phyloP scores from a whole-genome alignment of 2,797 vertebrate genomes.

The Hemitrygon akajei region DNA sequence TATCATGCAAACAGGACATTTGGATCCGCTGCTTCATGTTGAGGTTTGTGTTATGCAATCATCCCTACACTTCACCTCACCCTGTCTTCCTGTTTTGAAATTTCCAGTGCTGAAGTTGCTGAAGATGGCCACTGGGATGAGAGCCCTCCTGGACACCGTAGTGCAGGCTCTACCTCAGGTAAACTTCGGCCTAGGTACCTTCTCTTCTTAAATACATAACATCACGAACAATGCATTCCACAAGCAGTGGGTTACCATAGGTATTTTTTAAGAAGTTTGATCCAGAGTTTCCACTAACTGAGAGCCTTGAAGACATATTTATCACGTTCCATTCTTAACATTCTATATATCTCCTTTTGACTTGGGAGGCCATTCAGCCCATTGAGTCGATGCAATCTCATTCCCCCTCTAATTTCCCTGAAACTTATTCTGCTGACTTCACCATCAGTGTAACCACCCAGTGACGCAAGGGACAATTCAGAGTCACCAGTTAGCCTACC shows the following conservation, averaged over 20 bases:
- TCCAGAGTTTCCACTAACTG: background rate
- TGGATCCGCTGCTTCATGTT: too few relatives aligned
- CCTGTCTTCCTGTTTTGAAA: conserved; percentile 35
- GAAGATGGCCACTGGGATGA: conserved; percentile 87
- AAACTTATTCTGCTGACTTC: too few relatives aligned
- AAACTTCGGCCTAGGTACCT: conserved; percentile 40
- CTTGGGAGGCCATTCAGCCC: too few relatives aligned
- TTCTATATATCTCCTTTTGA: too few relatives aligned
- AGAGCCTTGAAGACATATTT: background rate
- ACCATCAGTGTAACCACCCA: too few relatives aligned
- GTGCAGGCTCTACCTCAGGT: conserved; percentile 93
- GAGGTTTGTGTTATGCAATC: background rate
- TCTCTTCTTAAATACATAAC: background rate
- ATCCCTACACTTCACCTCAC: background rate
- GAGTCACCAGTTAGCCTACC: too few relatives aligned
- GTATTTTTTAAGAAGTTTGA: background rate
- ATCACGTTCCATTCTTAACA: background rate
- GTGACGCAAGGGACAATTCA: too few relatives aligned
- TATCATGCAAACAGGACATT: too few relatives aligned
- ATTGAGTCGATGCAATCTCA: too few relatives aligned
- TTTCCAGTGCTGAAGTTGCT: conserved; percentile 64
- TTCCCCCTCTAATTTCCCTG: too few relatives aligned
- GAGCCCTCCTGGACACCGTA: conserved; percentile 86
- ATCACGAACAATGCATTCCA: background rate
- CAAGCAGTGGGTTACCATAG: background rate